phyloP scores from a whole-genome alignment of 2,113 vertebrate genomes.

The Hyaena hyaena region DNA sequence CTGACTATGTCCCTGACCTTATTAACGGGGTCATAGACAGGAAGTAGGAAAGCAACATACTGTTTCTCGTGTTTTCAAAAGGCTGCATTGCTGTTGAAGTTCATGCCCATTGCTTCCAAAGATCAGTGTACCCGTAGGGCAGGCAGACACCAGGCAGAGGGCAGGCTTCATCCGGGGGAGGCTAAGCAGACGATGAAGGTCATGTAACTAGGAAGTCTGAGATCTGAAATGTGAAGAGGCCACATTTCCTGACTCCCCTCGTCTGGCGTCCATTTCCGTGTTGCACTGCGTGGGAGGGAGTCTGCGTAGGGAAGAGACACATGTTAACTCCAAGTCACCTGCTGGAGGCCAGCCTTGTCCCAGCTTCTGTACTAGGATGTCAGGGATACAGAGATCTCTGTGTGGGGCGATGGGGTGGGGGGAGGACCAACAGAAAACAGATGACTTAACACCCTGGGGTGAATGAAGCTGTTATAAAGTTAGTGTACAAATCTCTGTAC shows the following conservation, averaged over 20 bases:
- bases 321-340: not conserved
- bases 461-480: not conserved
- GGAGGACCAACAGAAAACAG: not conserved
- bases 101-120: not conserved
- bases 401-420: not conserved
- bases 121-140: fast-evolving
- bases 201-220: not conserved
- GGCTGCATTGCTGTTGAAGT: not conserved
- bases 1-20: not conserved
- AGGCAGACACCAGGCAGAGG: not conserved
- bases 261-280: not conserved
- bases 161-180: no score
- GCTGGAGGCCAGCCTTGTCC: not conserved
- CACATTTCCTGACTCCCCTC: not conserved
- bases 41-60: not conserved
- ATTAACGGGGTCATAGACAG: not conserved
- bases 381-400: not conserved
- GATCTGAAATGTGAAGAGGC: not conserved
- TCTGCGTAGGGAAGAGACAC: not conserved
- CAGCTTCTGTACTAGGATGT: not conserved
- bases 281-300: not conserved
- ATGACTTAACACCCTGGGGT: not conserved
- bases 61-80: not conserved
- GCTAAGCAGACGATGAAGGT: not conserved
- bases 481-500: not conserved